Conservation (phyloP, 2,888 invertebrate species). For the Dimorphilus gyrociliatus region DNA sequence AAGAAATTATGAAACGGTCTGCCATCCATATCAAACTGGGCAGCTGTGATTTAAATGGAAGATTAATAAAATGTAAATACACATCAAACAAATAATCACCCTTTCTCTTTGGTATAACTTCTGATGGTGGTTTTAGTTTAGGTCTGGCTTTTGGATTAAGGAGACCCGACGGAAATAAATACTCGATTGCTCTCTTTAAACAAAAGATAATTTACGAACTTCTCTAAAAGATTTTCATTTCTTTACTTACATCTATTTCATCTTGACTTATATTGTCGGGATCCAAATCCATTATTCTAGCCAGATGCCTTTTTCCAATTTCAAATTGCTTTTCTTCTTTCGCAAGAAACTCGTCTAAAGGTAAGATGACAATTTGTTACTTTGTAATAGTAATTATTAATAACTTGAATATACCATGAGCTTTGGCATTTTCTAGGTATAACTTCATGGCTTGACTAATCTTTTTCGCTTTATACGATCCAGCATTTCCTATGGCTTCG, state of each 20-base stretch:
- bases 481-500: constrained; percentile 4
- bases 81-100: constrained; percentile 15
- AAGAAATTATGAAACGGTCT: constrained; percentile 77
- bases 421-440: constrained; percentile 62
- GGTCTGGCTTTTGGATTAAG: constrained; percentile 70
- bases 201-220: constrained; percentile 22
- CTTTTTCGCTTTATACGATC: constrained; percentile 13
- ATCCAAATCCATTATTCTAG: constrained; percentile 96
- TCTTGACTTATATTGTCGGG: constrained; percentile 69
- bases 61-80: constrained; percentile 1
- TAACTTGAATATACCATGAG: constrained; percentile 47
- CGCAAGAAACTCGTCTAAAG: constrained; percentile 58
- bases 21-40: constrained; percentile 71
- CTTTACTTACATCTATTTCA: constrained; percentile 62
- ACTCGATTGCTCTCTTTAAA: constrained; percentile 74
- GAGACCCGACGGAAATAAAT: constrained; percentile 88
- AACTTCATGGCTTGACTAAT: constrained; percentile 75
- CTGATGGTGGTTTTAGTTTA: constrained; percentile 69
- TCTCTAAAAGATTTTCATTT: too few species aligned
- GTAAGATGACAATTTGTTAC: constrained; percentile 2
- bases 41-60: constrained; percentile 16
- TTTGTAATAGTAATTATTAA: background rate
- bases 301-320: constrained; percentile 82
- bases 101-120: constrained; percentile 38
- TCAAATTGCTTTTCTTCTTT: constrained; percentile 61